These are phyloP conservation scores for Colius striatus DNA, from an alignment of 2,113 vertebrate species.

Conservation along the genomic window DNA sequence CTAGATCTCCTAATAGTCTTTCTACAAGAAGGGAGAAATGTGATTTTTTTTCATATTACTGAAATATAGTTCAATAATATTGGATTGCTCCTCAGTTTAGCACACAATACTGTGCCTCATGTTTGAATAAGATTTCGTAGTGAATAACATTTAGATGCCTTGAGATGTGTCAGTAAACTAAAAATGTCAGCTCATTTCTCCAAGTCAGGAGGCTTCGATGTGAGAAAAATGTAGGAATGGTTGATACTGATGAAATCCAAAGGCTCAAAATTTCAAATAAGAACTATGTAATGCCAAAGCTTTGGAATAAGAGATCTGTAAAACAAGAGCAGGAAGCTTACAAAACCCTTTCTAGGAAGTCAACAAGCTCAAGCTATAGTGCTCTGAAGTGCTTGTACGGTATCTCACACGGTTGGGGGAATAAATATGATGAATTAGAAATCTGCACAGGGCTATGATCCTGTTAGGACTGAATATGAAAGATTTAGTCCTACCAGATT, in stretches of 20 bases:
- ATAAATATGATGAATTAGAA: not conserved
- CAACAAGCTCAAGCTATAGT: not conserved
- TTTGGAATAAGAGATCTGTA: not conserved
- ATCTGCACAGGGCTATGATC: not conserved
- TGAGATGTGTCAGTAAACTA: not conserved
- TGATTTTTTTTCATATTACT: not conserved
- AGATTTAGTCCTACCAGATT: not conserved
- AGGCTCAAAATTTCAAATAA: not conserved
- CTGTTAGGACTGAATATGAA: not conserved
- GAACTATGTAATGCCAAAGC: not conserved
- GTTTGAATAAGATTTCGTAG: not conserved
- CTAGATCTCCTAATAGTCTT: not conserved
- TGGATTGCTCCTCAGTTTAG: not conserved
- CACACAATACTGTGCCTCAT: not conserved
- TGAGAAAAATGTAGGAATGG: not conserved
- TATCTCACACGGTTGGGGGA: not conserved
- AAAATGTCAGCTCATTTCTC: not conserved
- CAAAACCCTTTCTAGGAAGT: not conserved
- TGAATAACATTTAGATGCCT: not conserved
- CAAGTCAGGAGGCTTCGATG: not conserved
- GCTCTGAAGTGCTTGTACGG: not conserved
- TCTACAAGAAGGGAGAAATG: not conserved
- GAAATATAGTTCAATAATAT: not conserved
- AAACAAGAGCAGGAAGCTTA: not conserved
- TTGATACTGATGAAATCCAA: not conserved